A percentile compares a stretch with the other conserved stretches of the same genome.
Evolutionary conservation across 2,888 invertebrate species (phyloP).

Genomic region (Biston betularia): DNA sequence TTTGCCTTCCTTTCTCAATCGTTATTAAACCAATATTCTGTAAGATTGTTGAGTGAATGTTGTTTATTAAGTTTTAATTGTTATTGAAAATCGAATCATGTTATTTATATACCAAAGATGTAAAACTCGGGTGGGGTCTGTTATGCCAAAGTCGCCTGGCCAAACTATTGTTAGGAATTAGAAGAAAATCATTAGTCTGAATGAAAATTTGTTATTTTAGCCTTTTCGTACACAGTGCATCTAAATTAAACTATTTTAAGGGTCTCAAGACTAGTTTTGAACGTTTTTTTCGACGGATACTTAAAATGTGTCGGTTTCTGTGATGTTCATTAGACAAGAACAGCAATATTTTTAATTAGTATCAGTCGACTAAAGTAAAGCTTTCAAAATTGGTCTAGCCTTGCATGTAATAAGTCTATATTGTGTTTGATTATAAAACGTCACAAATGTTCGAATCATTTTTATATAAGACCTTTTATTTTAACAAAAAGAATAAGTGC

Average conservation of each 20-base stretch:
- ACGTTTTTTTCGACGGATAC: no score
- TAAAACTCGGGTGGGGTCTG: constrained; percentile 13
- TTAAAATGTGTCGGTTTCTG: no score
- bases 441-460: no score
- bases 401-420: no score
- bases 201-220: constrained; percentile 13
- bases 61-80: constrained; percentile 40
- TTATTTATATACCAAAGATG: constrained; percentile 42
- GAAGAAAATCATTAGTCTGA: constrained; percentile 16
- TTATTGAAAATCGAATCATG: constrained; percentile 29
- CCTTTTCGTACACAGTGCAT: neutral
- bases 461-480: no score
- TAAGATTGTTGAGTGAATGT: constrained; percentile 66
- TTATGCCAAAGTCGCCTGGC: constrained; percentile 28
- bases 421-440: no score
- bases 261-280: no score
- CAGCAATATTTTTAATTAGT: no score
- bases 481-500: no score
- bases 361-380: no score
- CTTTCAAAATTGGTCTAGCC: no score
- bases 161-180: constrained; percentile 25
- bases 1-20: constrained; percentile 45
- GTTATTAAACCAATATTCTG: constrained; percentile 73
- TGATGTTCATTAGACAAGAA: no score
- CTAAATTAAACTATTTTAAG: neutral